phyloP scores from a whole-genome alignment of 2,888 invertebrate species.

The Polydesmus complanatus region DNA sequence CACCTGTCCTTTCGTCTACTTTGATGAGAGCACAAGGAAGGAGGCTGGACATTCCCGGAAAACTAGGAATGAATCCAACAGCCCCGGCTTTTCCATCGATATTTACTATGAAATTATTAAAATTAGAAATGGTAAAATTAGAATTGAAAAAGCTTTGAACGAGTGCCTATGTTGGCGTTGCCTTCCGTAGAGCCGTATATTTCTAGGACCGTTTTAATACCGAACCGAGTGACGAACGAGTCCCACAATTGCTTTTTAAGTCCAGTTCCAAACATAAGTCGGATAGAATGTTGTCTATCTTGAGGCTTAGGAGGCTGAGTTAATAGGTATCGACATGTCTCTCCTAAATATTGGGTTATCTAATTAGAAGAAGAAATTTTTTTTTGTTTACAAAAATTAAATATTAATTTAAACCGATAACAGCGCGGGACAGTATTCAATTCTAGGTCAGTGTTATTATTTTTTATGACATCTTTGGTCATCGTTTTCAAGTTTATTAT shows the following conservation, averaged over 20 bases:
- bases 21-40: conserved; percentile 91
- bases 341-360: conserved; percentile 79
- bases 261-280: conserved; percentile 84
- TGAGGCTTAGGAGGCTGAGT: conserved; percentile 54
- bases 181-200: conserved; percentile 98
- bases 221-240: conserved; percentile 73
- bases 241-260: conserved; percentile 86
- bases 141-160: neutral
- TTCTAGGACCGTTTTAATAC: conserved; percentile 68
- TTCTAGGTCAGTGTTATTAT: no score
- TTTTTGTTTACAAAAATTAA: no score
- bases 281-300: conserved; percentile 55
- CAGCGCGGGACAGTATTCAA: no score
- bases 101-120: conserved; percentile 52
- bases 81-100: conserved; percentile 83
- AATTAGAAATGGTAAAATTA: conserved; percentile 33
- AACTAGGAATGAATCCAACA: conserved; percentile 83
- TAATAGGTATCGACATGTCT: conserved; percentile 76
- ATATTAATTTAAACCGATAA: no score
- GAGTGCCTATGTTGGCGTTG: conserved; percentile 71
- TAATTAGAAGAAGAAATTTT: no score
- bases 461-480: no score
- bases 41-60: conserved; percentile 68
- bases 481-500: no score
- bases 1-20: conserved; percentile 75